Base-by-base conservation (phyloP, 37 sponge, comb jelly and placozoan species). In the Oopsacas minuta region DNA sequence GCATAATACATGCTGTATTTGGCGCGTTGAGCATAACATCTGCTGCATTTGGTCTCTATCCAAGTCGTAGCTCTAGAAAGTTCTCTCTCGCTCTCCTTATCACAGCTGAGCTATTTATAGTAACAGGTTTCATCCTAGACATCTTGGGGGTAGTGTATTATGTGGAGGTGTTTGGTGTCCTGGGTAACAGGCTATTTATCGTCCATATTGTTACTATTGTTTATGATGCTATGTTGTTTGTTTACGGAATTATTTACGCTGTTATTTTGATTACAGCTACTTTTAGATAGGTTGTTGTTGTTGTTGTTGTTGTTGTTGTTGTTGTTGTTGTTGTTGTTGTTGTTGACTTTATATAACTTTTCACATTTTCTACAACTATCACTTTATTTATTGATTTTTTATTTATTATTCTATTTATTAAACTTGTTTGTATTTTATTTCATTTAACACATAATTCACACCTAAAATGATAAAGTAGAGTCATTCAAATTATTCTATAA, bases 121-220 rank as follows among this genome's bases (percentile, higher is more conserved):
- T 61, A n/a, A 5, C 30, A 3, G 75, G 32, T 5, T 61, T 61
- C 22, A 61, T 61, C 5, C 22, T 61, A 34, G 75, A 61, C 22
- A 61, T 61, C 7, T 5, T 12, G 28, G 75, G 75, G 1, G 75
- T 61, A 20, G 75, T 61, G 28, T 3, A 20, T n/a, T 61, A 61
- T n/a, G 28, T 34, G 28, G 75, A 61, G 75, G 75, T 61, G 30
- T 61, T 25, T n/a, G 75, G 75, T 5, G 75, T 61, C 28, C 75
- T 61, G 22, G 75, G 75, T 3, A 34, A 25, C 22, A 3, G 75
- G 7, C 22, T 61, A 12, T 61, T 61, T 61, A 61, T 61, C 7
- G 75, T 61, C 3, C 75, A 61, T 34, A 61, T 61, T 3, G 75
- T 61, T 61, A 61, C 17, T 61, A 61, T 61, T n/a, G 75, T 61